A percentile compares a stretch with the other conserved stretches of the same genome.
Conservation (phyloP, 2,113 vertebrate species). For the Fregata magnificens region DNA sequence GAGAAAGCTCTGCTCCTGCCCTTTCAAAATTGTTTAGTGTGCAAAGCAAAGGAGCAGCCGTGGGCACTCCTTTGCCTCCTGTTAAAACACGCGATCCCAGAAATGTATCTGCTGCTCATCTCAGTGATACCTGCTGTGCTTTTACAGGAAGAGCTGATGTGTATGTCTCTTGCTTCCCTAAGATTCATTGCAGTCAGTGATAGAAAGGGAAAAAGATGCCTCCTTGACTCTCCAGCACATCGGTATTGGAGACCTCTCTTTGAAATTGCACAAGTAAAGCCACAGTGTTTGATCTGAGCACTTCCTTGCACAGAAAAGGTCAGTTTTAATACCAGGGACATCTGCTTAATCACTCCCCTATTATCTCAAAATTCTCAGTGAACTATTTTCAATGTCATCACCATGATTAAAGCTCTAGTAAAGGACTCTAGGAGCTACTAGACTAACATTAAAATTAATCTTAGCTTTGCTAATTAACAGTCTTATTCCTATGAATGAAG, state of each 20-base stretch:
- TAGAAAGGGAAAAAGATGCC: neutral
- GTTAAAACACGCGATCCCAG: neutral
- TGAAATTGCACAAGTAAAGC: neutral
- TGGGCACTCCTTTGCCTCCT: neutral
- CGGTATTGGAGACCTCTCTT: neutral
- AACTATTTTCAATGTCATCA: neutral
- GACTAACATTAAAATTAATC: conserved; percentile 29
- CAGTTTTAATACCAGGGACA: neutral
- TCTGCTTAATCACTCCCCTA: neutral
- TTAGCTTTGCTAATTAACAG: neutral
- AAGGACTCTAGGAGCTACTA: conserved; percentile 9
- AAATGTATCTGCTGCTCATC: neutral
- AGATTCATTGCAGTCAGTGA: neutral
- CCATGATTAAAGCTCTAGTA: neutral
- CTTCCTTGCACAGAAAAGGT: neutral
- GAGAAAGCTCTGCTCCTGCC: neutral
- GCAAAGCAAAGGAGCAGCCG: neutral
- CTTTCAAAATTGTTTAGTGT: neutral
- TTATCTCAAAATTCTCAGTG: neutral
- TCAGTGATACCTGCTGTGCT: neutral
- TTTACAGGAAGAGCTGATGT: neutral
- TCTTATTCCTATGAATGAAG: neutral
- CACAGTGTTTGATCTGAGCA: neutral
- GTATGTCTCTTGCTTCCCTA: neutral
- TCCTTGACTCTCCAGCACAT: neutral